Evolutionary conservation across 2,888 invertebrate genomes (phyloP).

Genomic region (Meteorus cinctellus): DNA sequence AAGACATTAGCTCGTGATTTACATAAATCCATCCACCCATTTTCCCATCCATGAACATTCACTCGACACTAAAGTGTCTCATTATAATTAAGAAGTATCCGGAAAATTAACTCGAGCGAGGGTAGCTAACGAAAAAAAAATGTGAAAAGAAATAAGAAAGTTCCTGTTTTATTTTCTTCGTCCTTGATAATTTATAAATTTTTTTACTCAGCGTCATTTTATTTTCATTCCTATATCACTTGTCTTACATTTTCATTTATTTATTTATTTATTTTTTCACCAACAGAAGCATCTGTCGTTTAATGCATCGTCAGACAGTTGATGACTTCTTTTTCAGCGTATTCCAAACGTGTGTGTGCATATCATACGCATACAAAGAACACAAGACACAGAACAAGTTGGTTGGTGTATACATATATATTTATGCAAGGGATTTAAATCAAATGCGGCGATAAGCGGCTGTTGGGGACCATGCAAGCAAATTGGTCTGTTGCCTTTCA

Average conservation of each 20-base stretch:
- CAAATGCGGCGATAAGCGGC: slow-evolving; percentile 25
- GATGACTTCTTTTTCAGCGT: slow-evolving; percentile 15
- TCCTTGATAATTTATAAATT: background rate
- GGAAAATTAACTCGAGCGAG: slow-evolving; percentile 63
- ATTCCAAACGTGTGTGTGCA: background rate
- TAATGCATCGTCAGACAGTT: slow-evolving; percentile 24
- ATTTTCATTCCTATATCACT: background rate
- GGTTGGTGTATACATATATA: background rate
- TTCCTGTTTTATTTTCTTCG: background rate
- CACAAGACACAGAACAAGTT: background rate
- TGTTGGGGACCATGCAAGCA: slow-evolving; percentile 26
- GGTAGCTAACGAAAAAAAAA: background rate
- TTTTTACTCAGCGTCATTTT: background rate
- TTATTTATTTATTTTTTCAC: slow-evolving; percentile 10
- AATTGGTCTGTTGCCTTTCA: slow-evolving; percentile 33
- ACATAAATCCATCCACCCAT: slow-evolving; percentile 64
- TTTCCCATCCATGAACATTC: slow-evolving; percentile 19
- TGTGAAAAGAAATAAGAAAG: slow-evolving; percentile 3
- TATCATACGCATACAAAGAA: slow-evolving; percentile 1
- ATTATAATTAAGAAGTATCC: slow-evolving; percentile 72
- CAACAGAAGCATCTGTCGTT: background rate
- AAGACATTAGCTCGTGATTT: slow-evolving; percentile 71
- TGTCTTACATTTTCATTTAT: background rate
- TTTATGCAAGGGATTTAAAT: slow-evolving; percentile 28
- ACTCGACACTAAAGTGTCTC: slow-evolving; percentile 66